phyloP scores from a whole-genome alignment of 2,113 vertebrate genomes.

The Syngnathus typhle region DNA sequence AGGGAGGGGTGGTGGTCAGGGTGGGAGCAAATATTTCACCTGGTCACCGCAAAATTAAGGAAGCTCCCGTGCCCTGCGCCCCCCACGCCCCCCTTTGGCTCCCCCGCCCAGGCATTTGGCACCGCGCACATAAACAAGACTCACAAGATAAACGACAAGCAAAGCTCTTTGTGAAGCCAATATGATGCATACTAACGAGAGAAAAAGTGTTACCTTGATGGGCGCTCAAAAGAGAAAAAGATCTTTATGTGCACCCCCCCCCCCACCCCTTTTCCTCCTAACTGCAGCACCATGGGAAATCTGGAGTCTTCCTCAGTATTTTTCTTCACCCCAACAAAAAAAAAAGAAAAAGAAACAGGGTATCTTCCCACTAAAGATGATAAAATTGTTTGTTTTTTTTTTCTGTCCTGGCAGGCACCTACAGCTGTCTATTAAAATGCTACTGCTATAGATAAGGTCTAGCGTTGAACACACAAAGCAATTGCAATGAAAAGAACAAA shows the following conservation, averaged over 20 bases:
- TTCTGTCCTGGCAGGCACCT: conserved; percentile 92
- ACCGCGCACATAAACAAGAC: conserved; percentile 99
- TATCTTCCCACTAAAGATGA: conserved; percentile 79
- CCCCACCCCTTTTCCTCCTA: conserved; percentile 72
- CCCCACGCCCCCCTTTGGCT: conserved; percentile 49
- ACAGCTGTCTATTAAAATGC: conserved; percentile 99
- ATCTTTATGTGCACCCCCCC: conserved; percentile 53
- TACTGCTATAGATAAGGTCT: conserved; percentile 98
- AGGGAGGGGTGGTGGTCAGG: conserved; percentile 22
- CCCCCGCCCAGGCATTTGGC: conserved; percentile 85
- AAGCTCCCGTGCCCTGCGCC: conserved; percentile 34
- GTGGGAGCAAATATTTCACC: conserved; percentile 71
- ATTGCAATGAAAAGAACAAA: conserved; percentile 99
- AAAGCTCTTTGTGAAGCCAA: conserved; percentile 95
- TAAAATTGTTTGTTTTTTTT: conserved; percentile 86
- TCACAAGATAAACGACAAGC: conserved; percentile 99
- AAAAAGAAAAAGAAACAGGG: conserved; percentile 37
- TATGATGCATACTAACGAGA: conserved; percentile 99
- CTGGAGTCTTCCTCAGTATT: conserved; percentile 84
- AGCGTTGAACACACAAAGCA: conserved; percentile 99
- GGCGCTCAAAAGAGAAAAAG: conserved; percentile 86
- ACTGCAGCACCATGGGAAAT: conserved; percentile 84
- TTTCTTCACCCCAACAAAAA: conserved; percentile 51
- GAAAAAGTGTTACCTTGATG: conserved; percentile 91
- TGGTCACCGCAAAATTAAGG: conserved; percentile 64